A percentile compares a stretch with the other conserved stretches of the same genome.
phyloP scores from a whole-genome alignment of 2,113 vertebrate genomes.

The Alligator sinensis region DNA sequence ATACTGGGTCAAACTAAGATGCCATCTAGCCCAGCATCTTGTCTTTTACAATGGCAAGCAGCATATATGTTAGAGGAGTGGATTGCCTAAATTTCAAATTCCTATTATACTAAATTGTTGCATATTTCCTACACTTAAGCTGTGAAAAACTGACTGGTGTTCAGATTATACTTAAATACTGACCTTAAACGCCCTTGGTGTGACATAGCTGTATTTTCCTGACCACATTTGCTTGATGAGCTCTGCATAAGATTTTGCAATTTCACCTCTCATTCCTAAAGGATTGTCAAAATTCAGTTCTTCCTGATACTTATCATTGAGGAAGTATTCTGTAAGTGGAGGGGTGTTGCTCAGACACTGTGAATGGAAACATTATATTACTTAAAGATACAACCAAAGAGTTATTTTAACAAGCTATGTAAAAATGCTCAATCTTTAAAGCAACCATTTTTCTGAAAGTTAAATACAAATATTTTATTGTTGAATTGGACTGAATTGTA shows the following conservation, averaged over 20 bases:
- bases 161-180: conserved; percentile 38
- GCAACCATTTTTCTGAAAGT: too few relatives aligned
- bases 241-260: conserved; percentile 94
- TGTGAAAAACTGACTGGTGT: background rate
- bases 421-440: background rate
- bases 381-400: background rate
- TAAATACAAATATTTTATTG: too few relatives aligned
- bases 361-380: conserved; percentile 50
- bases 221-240: conserved; percentile 98
- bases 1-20: too few relatives aligned
- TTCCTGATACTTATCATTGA: conserved; percentile 95
- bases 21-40: background rate
- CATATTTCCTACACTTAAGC: background rate
- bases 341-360: conserved; percentile 98
- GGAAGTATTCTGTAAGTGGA: conserved; percentile 96
- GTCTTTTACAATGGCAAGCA: background rate
- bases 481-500: too few relatives aligned
- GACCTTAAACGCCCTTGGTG: conserved; percentile 97
- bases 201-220: conserved; percentile 96
- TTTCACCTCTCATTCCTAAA: conserved; percentile 98
- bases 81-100: background rate
- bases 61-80: background rate
- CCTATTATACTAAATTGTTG: background rate
- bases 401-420: background rate
- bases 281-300: conserved; percentile 99